Conservation (phyloP, 2,113 vertebrate species). For the Protobothrops mucrosquamatus region DNA sequence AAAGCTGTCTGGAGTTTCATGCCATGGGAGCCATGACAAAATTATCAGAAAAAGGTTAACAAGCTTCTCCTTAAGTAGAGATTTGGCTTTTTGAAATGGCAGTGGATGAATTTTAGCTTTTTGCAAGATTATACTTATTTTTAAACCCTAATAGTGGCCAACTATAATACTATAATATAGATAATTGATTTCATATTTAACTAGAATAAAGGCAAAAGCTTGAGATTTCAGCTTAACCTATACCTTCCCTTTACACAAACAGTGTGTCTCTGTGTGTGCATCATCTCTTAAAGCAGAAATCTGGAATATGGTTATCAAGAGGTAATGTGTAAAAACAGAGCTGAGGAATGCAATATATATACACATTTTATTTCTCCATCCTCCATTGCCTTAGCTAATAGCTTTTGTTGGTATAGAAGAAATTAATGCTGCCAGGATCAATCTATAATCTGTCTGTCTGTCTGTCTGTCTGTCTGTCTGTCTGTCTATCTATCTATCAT, state of each 20-base stretch:
- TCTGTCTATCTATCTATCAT: too few relatives aligned
- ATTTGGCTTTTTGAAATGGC: slow-evolving; percentile 1
- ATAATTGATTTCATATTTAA: not conserved
- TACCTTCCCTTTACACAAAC: not conserved
- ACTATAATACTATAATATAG: not conserved
- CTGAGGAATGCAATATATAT: not conserved
- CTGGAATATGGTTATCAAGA: not conserved
- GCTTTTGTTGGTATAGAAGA: not conserved
- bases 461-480: not conserved
- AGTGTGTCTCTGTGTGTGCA: not conserved
- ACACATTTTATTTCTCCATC: not conserved
- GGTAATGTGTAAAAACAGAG: not conserved
- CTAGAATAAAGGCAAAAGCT: not conserved
- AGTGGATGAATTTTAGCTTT: not conserved
- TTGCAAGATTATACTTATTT: slow-evolving; percentile 16
- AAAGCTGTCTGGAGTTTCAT: slow-evolving; percentile 1
- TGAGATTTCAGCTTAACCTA: not conserved
- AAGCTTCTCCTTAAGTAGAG: not conserved
- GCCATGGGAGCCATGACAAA: not conserved
- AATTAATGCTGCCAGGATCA: not conserved
- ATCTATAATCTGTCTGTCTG: not conserved
- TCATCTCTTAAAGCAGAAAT: not conserved
- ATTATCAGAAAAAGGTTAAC: not conserved
- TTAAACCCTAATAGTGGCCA: not conserved
- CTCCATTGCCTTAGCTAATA: not conserved